Evolutionary conservation across 1,140 invertebrate genomes (phyloP), one percentile per base, ranked within the genome.

Genomic region (Drosophila malerkotliana): DNA sequence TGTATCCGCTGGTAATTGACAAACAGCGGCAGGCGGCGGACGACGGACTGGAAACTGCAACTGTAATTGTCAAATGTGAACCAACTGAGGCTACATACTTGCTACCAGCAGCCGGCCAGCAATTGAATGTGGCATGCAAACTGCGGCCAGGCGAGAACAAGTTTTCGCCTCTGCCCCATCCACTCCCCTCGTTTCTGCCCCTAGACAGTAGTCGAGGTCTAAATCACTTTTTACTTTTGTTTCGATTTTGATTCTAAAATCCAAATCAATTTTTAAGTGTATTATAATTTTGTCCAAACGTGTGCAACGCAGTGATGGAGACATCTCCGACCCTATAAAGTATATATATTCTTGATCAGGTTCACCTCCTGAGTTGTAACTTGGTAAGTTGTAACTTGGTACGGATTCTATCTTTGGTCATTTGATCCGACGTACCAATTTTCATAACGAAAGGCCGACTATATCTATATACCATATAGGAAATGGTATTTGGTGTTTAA

Each of bases 101-200:
- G 10, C 37, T 41, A 6, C 37, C 37, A 41, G 37, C 39, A 44
- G 39, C 15, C 15, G 4, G 57, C 21, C 44, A 26, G 21, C 74
- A 54, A 67, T 44, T 30, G 41, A 54, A 57, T 63, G 72, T 61
- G 56, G 76, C 76, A 75, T 75, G 76, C 76, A 75, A 78, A 78
- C 75, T 57, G 72, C 57, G 30, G 15, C 30, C 54, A 44, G 12
- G 9, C 39, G 55, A 63, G 52, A 83, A 84, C 80, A 80, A 78
- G 79, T 83, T 82, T 37, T 79, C 24, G 51, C 41, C 30, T 51
- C 49, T 24, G 41, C 24, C 49, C 6, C 32, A 26, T 28, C 41
- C n/a, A 14, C 6, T 32, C 5, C 15, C 45, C 14, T 30, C 0
- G 2, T 2, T 9, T 8, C 24, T 9, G 1, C 15, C n/a, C 18